Evolutionary conservation across 1,140 invertebrate species (phyloP).

Genomic region (Dreissena rostriformis): DNA sequence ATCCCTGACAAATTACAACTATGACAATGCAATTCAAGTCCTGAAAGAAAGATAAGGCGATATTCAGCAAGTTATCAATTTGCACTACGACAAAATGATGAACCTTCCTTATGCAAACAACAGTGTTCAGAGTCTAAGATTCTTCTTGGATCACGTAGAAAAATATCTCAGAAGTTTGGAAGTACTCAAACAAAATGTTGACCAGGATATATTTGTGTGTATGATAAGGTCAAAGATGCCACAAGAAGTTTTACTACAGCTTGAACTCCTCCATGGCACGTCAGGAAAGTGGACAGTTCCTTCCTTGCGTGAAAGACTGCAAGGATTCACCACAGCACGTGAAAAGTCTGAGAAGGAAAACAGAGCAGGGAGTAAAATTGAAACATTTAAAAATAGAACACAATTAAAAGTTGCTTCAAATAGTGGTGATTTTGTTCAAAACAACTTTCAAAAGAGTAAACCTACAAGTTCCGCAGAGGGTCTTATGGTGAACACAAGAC

Average conservation of each 20-base stretch:
- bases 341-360: constrained; percentile 14
- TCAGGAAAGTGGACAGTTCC: background rate
- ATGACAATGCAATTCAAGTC: background rate
- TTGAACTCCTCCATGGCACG: background rate
- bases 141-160: constrained; percentile 8
- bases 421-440: background rate
- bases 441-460: background rate
- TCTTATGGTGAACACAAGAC: background rate
- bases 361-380: background rate
- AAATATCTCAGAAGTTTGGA: constrained; percentile 13
- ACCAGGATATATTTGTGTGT: constrained; percentile 5
- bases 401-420: background rate
- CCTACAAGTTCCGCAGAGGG: background rate
- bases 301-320: background rate
- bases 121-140: background rate
- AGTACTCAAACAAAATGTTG: constrained; percentile 10
- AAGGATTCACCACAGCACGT: background rate
- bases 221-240: constrained; percentile 8
- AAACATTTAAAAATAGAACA: background rate
- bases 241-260: constrained; percentile 13
- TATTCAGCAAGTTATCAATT: background rate
- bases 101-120: background rate
- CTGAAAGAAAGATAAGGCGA: constrained; percentile 1
- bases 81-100: constrained; percentile 7
- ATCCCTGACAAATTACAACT: background rate